These are phyloP conservation scores for Melanotaenia trifasciata DNA, from an alignment of 2,797 vertebrate genomes.

Conservation along the genomic window DNA sequence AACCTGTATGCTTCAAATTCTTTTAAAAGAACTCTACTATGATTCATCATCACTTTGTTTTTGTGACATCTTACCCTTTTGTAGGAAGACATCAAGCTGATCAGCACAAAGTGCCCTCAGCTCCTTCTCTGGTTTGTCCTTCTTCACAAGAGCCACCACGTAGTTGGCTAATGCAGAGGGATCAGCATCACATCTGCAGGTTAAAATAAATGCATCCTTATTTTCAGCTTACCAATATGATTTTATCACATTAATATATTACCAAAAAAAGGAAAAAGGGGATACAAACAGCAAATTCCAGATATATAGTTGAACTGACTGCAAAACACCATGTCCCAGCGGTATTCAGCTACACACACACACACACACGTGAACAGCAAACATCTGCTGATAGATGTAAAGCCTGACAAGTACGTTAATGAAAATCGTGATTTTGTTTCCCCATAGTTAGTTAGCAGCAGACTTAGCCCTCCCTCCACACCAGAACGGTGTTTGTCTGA, in stretches of 20 bases:
- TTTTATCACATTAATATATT: not conserved
- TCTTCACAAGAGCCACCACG: conserved; percentile 98
- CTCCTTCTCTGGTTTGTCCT: conserved; percentile 98
- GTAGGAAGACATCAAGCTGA: conserved; percentile 98
- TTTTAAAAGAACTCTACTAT: not conserved
- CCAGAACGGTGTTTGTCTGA: too few relatives aligned
- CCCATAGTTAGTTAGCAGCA: too few relatives aligned
- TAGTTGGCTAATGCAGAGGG: conserved; percentile 98
- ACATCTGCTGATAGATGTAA: not conserved
- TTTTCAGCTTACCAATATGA: not conserved
- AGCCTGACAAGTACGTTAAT: not conserved
- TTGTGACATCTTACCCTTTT: conserved; percentile 89
- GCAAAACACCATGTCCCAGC: not conserved
- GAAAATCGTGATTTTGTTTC: too few relatives aligned
- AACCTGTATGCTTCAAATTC: not conserved
- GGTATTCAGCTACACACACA: not conserved
- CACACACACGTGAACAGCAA: not conserved
- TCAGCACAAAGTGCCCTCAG: conserved; percentile 96
- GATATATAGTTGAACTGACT: not conserved
- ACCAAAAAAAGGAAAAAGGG: not conserved
- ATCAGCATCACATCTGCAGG: conserved; percentile 91
- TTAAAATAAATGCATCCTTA: conserved; percentile 10
- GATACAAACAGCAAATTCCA: not conserved
- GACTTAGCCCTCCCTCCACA: too few relatives aligned
- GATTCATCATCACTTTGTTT: too few relatives aligned